Conservation (phyloP, 2,797 vertebrate species). For the Molossus molossus region DNA sequence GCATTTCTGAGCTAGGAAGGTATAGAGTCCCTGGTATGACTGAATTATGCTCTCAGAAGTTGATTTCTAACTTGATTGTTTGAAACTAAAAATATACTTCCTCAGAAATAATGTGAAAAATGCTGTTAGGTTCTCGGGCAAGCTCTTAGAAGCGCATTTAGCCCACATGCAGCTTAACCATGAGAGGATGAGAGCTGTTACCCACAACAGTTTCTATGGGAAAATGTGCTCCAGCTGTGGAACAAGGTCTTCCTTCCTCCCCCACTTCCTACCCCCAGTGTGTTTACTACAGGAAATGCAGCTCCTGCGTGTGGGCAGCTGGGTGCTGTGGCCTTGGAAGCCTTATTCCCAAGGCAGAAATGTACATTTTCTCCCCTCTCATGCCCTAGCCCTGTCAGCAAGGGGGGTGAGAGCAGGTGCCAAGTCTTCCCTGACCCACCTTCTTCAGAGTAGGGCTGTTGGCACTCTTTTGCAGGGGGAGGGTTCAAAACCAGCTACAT, state of each 20-base stretch:
- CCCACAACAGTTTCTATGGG: constrained; percentile 18
- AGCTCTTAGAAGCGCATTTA: background rate
- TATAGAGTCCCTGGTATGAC: background rate
- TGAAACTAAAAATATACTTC: constrained; percentile 57
- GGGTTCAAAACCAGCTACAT: background rate
- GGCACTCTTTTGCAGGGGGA: background rate
- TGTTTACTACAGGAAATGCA: constrained; percentile 48
- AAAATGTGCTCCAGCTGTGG: constrained; percentile 22
- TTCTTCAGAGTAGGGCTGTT: background rate
- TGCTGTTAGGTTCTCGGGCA: constrained; percentile 17
- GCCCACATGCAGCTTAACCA: background rate
- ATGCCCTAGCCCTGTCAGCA: background rate
- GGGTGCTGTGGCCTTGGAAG: background rate
- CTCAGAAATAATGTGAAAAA: constrained; percentile 25
- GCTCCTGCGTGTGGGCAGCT: background rate
- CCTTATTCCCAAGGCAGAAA: background rate
- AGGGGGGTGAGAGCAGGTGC: background rate
- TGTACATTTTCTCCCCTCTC: background rate
- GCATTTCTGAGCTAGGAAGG: constrained; percentile 58
- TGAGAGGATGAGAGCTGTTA: constrained; percentile 34
- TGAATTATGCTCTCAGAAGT: background rate
- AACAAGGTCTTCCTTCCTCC: constrained; percentile 64
- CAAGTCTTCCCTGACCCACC: background rate
- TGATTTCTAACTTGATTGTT: constrained; percentile 62
- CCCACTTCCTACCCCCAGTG: constrained; percentile 16